Conservation (phyloP, 2,888 invertebrate species). For the Poecilobothrus nobilitatus region DNA sequence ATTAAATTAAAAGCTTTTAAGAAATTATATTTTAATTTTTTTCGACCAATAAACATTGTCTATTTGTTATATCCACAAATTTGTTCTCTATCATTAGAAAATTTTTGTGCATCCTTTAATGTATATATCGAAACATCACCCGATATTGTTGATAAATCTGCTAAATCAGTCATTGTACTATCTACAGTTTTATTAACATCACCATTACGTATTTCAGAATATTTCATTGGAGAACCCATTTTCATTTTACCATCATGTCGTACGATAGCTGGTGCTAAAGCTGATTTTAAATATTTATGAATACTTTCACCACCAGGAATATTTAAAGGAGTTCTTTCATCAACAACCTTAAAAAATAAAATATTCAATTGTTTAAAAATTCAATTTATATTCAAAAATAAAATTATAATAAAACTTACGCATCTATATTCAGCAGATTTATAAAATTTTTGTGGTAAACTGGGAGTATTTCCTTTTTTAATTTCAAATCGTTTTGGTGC, state of each 20-base stretch:
- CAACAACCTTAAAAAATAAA: conserved; percentile 31
- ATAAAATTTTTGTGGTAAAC: conserved; percentile 40
- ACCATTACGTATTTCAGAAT: conserved; percentile 15
- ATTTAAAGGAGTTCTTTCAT: conserved; percentile 36
- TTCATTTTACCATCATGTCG: conserved; percentile 41
- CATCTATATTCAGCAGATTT: conserved; percentile 37
- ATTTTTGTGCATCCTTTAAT: conserved; percentile 43
- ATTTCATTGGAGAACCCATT: conserved; percentile 18
- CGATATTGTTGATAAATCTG: conserved; percentile 39
- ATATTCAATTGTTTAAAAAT: background rate
- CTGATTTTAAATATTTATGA: conserved; percentile 35
- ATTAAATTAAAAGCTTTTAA: too few relatives aligned
- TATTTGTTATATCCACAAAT: background rate
- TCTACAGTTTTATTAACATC: conserved; percentile 23
- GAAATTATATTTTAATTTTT: too few relatives aligned
- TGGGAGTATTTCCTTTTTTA: conserved; percentile 2
- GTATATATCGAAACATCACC: conserved; percentile 44
- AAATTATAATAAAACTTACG: conserved; percentile 31
- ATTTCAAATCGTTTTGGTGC: conserved; percentile 14
- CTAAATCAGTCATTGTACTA: conserved; percentile 40
- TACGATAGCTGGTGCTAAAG: conserved; percentile 36
- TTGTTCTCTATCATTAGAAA: conserved; percentile 19
- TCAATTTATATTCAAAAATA: background rate
- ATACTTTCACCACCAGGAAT: conserved; percentile 40
- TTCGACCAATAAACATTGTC: too few relatives aligned